Evolutionary conservation across 1,140 invertebrate genomes (phyloP), one percentile per base, ranked within the genome.

Genomic region (Amphibalanus amphitrite): DNA sequence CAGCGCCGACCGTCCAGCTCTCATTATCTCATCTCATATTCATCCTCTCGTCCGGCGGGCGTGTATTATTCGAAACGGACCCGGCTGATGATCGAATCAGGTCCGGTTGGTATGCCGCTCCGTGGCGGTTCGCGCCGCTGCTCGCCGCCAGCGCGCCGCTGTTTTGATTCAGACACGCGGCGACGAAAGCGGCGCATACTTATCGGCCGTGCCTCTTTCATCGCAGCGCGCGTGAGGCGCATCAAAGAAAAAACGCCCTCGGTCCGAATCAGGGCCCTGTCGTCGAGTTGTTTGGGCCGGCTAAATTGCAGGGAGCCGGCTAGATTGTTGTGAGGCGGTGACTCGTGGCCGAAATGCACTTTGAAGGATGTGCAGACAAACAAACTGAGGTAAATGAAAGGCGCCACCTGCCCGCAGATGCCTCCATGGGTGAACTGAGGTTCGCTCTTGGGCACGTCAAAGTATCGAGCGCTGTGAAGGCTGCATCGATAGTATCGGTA

Each of bases 21-120:
- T 59, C 47, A 59, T 59, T 59, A 59, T 59, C 47, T 59, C 47
- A 59, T 59, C 47, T 59, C 47, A 59, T 59, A 59, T 59, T 59
- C 47, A 59, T 59, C 47, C 23, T 8, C 20, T 20, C 1, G 6
- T 1, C 6, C 47, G 6, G 13, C 47, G 17, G 47, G 1, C 47
- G 47, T 3, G 10, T 20, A 59, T 59, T 59, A 59, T 59, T 59
- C 47, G 47, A 59, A 59, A 13, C 13, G 6, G 13, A 20, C 13
- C 20, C 47, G 47, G 47, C 47, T 59, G 47, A 59, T 59, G 10
- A 59, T 59, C 20, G 47, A 59, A 59, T 59, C 47, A 59, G 47
- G 47, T 13, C 47, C 47, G 10, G 47, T 59, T 59, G 47, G 47
- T 59, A 59, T 59, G 47, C 47, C 13, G 17, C 13, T 23, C 10